Conservation (phyloP, 1,140 invertebrate genomes). For the Solenopsis invicta region DNA sequence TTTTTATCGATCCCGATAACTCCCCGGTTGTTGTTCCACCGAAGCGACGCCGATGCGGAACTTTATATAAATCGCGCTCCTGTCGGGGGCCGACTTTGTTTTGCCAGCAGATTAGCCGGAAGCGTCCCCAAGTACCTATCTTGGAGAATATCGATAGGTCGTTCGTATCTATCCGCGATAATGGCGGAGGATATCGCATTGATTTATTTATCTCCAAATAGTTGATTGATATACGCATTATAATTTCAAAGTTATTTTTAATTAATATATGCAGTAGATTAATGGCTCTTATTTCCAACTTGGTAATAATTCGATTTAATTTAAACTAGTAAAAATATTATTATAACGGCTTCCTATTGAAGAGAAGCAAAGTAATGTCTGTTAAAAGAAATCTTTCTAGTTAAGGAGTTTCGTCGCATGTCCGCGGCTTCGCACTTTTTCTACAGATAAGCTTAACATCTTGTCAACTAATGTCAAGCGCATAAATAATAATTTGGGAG, state of each 20-base stretch:
- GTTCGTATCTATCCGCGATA: background rate
- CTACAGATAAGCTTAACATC: background rate
- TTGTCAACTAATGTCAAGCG: background rate
- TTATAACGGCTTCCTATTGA: background rate
- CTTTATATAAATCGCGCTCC: constrained; percentile 75
- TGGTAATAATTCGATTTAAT: background rate
- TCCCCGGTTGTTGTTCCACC: constrained; percentile 51
- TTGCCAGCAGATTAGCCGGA: constrained; percentile 75
- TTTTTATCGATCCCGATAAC: constrained; percentile 82
- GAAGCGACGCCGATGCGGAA: constrained; percentile 55
- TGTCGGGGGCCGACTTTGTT: constrained; percentile 64
- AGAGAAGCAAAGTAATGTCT: background rate
- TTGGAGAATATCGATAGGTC: constrained; percentile 29
- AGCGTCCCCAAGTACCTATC: constrained; percentile 36
- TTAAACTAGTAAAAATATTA: background rate
- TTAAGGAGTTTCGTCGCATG: background rate
- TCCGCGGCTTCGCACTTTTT: background rate
- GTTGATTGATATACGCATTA: background rate
- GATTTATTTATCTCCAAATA: constrained; percentile 47
- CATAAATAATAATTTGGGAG: constrained; percentile 11
- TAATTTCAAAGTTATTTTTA: background rate
- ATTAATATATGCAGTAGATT: background rate
- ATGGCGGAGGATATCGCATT: constrained; percentile 38
- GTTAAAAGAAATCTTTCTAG: background rate
- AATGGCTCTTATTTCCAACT: background rate